phyloP scores from a whole-genome alignment of 2,888 invertebrate genomes.

The Isotomurus palustris region DNA sequence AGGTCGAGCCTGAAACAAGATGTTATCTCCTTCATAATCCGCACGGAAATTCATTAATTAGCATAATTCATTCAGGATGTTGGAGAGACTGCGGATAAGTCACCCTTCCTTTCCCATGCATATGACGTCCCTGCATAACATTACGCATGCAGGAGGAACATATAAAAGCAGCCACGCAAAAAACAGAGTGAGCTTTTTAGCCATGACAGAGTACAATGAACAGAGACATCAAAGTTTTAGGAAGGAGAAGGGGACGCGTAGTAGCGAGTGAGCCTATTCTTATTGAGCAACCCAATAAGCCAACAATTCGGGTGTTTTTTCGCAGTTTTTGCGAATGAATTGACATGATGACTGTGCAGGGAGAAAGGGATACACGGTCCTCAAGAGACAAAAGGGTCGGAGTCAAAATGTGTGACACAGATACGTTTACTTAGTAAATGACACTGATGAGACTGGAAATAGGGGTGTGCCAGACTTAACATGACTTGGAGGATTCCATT shows the following conservation, averaged over 20 bases:
- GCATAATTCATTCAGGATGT: conserved; percentile 1
- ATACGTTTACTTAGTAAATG: conserved; percentile 5
- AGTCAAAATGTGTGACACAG: conserved; percentile 9
- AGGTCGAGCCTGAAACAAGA: conserved; percentile 42
- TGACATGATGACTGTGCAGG: background rate
- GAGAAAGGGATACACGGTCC: too few species aligned
- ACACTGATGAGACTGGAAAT: conserved; percentile 16
- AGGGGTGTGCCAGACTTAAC: conserved; percentile 10
- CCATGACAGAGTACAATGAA: background rate
- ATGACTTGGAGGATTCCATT: background rate
- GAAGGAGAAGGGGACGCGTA: conserved; percentile 1
- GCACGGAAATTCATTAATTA: background rate
- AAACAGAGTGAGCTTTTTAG: background rate
- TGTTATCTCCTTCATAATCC: too few species aligned
- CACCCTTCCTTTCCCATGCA: too few species aligned
- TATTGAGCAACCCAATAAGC: too few species aligned
- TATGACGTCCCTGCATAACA: too few species aligned
- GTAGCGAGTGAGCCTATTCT: too few species aligned
- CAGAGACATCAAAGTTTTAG: background rate
- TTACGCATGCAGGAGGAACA: too few species aligned
- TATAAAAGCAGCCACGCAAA: background rate
- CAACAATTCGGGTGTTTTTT: too few species aligned
- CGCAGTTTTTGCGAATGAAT: too few species aligned
- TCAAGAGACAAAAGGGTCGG: background rate
- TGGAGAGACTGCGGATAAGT: too few species aligned